Base-by-base conservation (phyloP, 2,113 vertebrate genomes). In the Scatophagus argus region DNA sequence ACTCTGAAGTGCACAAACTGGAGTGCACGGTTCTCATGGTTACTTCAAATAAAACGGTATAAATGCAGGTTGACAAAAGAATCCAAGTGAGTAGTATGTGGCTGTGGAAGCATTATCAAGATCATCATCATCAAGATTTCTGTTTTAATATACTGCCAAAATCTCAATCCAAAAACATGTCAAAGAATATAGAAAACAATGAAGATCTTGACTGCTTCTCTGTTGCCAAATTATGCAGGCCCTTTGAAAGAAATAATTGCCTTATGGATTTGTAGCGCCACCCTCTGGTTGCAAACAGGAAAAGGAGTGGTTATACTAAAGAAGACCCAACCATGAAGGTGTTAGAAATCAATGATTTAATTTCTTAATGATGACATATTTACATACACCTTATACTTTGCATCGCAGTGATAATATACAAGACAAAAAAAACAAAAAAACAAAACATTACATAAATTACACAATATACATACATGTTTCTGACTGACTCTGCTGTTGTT, bases 1-100 rank as follows among this genome's bases (percentile, higher is more conserved):
- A 9, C 32, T n/a, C 1, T 41, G 27, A 17, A 9, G 4, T 55
- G 10, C 21, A 41, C 59, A 70, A 78, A 29, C 65, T 68, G 90
- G 90, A 89, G 86, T 73, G 55, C 64, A 91, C 56, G 85, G 88
- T 55, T 79, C 58, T 75, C 46, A 71, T 72, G 92, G 90, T 68
- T 79, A 85, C 2, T 31, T 27, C 31, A 44, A 55, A 60, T 11
- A 3, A 14, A 66, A 61, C 8, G 34, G 12, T 32, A 23, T 19
- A 29, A 14, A 32, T 52, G 43, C 67, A 61, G 12, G 14, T 17
- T 14, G 16, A 68, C 19, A 34, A 41, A 59, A 70, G 3, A 47
- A 55, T 29, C 1, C 23, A 21, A 46, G 5, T 11, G 11, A 17
- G 10, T 14, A 44, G 29, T 16, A 14, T 19, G 32, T 27, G 31